Evolutionary conservation across 2,113 vertebrate genomes (phyloP).

Genomic region (Suncus etruscus): DNA sequence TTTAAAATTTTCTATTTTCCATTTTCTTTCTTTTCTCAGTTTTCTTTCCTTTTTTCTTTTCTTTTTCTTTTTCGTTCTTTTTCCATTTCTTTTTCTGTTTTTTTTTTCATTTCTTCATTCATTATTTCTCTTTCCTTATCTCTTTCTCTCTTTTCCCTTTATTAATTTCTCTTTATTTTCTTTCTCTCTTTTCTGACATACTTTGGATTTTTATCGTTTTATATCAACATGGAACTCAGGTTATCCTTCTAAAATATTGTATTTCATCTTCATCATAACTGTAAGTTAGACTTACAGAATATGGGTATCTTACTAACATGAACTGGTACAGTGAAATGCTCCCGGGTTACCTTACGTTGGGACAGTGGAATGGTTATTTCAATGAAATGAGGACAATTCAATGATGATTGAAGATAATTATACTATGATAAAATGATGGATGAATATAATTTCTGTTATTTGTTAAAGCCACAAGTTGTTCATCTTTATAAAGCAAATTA

Average conservation of each 20-base stretch:
- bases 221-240: not conserved
- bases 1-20: not conserved
- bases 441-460: not conserved
- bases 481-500: not conserved
- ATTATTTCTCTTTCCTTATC: not conserved
- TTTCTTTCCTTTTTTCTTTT: not conserved
- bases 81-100: not conserved
- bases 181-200: not conserved
- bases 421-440: not conserved
- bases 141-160: not conserved
- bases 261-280: not conserved
- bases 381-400: not conserved
- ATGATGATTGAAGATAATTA: not conserved
- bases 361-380: not conserved
- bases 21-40: not conserved
- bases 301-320: not conserved
- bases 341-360: not conserved
- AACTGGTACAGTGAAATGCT: not conserved
- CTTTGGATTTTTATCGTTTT: not conserved
- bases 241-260: not conserved
- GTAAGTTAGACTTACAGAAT: not conserved
- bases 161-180: not conserved
- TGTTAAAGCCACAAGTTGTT: not conserved
- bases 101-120: not conserved
- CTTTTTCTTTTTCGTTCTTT: not conserved